These are phyloP conservation scores for Acronicta leporina DNA, from an alignment of 2,888 invertebrate genomes.

Conservation along the genomic window DNA sequence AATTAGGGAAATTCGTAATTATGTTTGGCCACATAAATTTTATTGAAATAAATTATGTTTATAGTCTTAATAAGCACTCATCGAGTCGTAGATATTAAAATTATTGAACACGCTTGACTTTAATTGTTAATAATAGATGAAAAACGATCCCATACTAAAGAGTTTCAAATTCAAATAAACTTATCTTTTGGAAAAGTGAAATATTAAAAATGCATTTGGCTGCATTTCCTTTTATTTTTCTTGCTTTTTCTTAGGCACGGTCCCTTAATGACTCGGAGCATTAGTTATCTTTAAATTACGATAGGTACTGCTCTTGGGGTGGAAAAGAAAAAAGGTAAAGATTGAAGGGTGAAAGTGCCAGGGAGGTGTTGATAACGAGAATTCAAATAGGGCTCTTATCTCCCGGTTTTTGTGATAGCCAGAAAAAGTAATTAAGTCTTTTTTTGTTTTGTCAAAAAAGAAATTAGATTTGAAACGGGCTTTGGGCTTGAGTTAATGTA, in stretches of 20 bases:
- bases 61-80: conserved; percentile 23
- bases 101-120: conserved; percentile 18
- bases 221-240: conserved; percentile 67
- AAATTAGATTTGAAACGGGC: conserved; percentile 78
- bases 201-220: conserved; percentile 83
- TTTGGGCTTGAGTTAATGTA: conserved; percentile 75
- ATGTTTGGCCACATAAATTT: conserved; percentile 33
- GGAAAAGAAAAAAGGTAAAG: conserved; percentile 67
- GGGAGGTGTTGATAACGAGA: conserved; percentile 82
- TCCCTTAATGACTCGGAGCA: conserved; percentile 83
- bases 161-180: conserved; percentile 39
- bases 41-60: conserved; percentile 33
- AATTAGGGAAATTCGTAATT: conserved; percentile 47
- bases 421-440: conserved; percentile 86
- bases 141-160: conserved; percentile 13
- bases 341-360: conserved; percentile 80
- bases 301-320: conserved; percentile 75
- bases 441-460: conserved; percentile 79
- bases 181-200: conserved; percentile 42
- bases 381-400: conserved; percentile 83
- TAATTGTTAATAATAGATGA: conserved; percentile 22
- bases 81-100: conserved; percentile 12
- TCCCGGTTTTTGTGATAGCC: conserved; percentile 78
- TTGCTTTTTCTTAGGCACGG: conserved; percentile 66
- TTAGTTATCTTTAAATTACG: conserved; percentile 87